phyloP scores from a whole-genome alignment of 2,797 vertebrate species.

The Mus spretus region DNA sequence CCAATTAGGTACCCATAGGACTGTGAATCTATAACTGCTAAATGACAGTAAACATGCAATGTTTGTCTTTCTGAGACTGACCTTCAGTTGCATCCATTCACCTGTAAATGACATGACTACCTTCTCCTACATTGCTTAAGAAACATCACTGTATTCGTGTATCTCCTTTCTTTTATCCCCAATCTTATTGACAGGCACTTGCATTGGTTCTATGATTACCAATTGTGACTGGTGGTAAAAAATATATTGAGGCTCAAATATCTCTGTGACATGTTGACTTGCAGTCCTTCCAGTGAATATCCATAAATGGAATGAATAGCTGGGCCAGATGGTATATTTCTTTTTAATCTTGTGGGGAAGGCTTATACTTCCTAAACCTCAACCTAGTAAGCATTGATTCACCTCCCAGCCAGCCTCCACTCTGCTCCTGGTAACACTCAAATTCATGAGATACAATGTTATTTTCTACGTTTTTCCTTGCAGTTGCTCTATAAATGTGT shows the following conservation, averaged over 20 bases:
- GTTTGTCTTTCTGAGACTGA: not conserved
- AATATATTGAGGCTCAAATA: not conserved
- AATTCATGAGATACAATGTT: not conserved
- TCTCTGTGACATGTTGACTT: not conserved
- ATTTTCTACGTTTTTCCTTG: not conserved
- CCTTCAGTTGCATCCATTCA: not conserved
- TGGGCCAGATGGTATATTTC: not conserved
- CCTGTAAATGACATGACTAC: not conserved
- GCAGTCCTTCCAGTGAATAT: not conserved
- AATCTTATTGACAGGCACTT: not conserved
- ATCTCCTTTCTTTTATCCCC: not conserved
- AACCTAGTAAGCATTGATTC: not conserved
- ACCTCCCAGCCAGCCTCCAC: not conserved
- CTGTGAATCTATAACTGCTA: not conserved
- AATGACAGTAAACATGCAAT: not conserved
- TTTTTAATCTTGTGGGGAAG: not conserved
- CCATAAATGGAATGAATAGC: not conserved
- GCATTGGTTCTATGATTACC: not conserved
- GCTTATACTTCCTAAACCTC: not conserved
- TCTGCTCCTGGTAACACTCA: not conserved
- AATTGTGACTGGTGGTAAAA: not conserved
- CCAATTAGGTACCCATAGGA: not conserved
- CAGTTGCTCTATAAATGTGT: not conserved
- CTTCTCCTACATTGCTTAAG: not conserved
- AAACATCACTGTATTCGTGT: not conserved